phyloP scores from a whole-genome alignment of 2,113 vertebrate genomes.

The Myanophis thanlyinensis region DNA sequence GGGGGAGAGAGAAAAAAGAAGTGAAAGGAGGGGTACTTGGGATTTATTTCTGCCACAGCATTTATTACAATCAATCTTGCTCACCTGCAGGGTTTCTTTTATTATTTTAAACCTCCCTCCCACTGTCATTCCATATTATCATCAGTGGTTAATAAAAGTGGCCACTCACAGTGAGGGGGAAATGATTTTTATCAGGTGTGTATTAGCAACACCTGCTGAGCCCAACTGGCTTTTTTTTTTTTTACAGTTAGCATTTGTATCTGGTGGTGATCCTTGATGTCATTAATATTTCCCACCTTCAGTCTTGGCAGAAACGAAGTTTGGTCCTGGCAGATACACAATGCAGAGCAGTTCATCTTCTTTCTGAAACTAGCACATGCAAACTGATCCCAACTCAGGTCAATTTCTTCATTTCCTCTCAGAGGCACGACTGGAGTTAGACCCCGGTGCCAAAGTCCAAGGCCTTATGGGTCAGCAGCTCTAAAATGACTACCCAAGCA shows the following conservation, averaged over 20 bases:
- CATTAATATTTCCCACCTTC: slow-evolving; percentile 35
- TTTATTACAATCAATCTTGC: slow-evolving; percentile 64
- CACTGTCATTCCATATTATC: slow-evolving; percentile 63
- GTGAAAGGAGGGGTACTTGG: slow-evolving; percentile 1
- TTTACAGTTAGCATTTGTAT: slow-evolving; percentile 66
- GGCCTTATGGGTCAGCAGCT: background rate
- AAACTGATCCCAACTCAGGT: slow-evolving; percentile 16
- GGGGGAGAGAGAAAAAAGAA: background rate
- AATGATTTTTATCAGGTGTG: slow-evolving; percentile 59
- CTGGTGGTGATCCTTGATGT: slow-evolving; percentile 44
- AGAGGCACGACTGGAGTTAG: background rate
- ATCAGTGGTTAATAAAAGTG: slow-evolving; percentile 66
- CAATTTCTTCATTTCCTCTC: background rate
- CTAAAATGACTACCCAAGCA: background rate
- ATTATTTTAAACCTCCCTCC: slow-evolving; percentile 62
- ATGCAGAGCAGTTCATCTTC: background rate
- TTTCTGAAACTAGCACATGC: background rate
- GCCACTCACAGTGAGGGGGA: slow-evolving; percentile 58
- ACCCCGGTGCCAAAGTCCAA: background rate
- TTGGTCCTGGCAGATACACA: slow-evolving; percentile 9
- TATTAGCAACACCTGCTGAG: slow-evolving; percentile 67
- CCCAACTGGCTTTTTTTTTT: slow-evolving; percentile 54
- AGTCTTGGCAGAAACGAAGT: slow-evolving; percentile 36
- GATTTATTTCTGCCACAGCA: slow-evolving; percentile 53
- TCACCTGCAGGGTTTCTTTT: slow-evolving; percentile 63